Percentiles rank a stretch among this genome's conserved stretches.
Conservation (phyloP, 2,888 invertebrate species). For the Drosophila pseudotalamancana region DNA sequence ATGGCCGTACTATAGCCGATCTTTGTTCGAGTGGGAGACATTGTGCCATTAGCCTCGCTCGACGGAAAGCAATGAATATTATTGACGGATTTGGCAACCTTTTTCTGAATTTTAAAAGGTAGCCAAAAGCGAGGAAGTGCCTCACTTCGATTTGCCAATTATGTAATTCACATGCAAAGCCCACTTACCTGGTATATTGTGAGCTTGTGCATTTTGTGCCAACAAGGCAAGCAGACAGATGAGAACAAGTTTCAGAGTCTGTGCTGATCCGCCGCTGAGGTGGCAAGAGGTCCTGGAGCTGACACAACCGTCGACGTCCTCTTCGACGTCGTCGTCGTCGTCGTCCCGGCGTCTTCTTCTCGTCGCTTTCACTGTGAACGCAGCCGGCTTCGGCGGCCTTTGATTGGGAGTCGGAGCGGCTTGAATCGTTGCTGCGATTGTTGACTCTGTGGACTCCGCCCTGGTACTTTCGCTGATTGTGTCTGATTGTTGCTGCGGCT, state of each 20-base stretch:
- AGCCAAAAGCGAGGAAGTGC: background rate
- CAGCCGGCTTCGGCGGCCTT: conserved; percentile 52
- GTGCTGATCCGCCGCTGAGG: conserved; percentile 39
- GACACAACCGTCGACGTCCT: conserved; percentile 42
- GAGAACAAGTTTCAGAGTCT: conserved; percentile 77
- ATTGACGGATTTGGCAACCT: conserved; percentile 26
- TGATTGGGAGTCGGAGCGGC: conserved; percentile 42
- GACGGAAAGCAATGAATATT: conserved; percentile 29
- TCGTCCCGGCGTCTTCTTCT: conserved; percentile 49
- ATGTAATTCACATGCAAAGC: conserved; percentile 31
- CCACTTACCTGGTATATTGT: conserved; percentile 84
- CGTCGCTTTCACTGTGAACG: conserved; percentile 68
- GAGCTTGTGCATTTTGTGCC: conserved; percentile 81
- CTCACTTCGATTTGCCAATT: conserved; percentile 14
- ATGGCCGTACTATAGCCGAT: conserved; percentile 2
- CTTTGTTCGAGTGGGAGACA: conserved; percentile 8
- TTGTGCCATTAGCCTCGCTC: background rate
- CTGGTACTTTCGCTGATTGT: conserved; percentile 44
- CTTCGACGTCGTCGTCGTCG: conserved; percentile 49
- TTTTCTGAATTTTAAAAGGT: too few relatives aligned
- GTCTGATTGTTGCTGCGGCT: conserved; percentile 50
- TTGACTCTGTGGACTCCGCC: conserved; percentile 25
- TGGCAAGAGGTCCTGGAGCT: conserved; percentile 28
- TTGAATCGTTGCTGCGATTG: conserved; percentile 31
- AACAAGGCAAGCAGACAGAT: conserved; percentile 80